phyloP scores from a whole-genome alignment of 1,140 invertebrate species.

The Ridgeia piscesae region DNA sequence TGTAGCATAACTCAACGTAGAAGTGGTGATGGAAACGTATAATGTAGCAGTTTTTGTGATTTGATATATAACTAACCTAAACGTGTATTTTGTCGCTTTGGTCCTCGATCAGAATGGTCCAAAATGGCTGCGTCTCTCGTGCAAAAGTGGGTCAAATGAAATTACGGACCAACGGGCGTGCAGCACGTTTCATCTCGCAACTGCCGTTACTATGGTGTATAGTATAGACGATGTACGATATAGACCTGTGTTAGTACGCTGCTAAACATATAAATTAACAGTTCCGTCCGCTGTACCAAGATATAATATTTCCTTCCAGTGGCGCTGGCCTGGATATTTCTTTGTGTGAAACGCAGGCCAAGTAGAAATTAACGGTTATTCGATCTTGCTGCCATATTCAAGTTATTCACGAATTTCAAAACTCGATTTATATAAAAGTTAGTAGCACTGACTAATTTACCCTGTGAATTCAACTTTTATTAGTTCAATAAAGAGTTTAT shows the following conservation, averaged over 20 bases:
- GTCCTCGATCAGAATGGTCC: neutral
- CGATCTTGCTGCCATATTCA: too few species aligned
- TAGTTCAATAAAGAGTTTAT: too few species aligned
- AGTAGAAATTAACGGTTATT: too few species aligned
- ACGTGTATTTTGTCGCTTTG: neutral
- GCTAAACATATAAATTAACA: neutral
- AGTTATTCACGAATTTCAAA: too few species aligned
- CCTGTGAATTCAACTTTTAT: too few species aligned
- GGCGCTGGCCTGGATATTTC: neutral
- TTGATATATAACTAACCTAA: neutral
- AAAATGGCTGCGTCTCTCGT: neutral
- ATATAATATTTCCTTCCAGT: neutral
- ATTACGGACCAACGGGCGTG: neutral
- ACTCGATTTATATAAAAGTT: too few species aligned
- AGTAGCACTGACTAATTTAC: too few species aligned
- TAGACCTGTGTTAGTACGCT: neutral
- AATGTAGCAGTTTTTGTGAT: neutral
- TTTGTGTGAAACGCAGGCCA: neutral
- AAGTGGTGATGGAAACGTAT: neutral
- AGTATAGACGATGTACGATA: neutral
- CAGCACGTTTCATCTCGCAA: neutral
- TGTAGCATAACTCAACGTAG: neutral
- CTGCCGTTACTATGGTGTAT: neutral
- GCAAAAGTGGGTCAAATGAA: conserved; percentile 5
- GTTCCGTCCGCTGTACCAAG: neutral